phyloP scores from a whole-genome alignment of 2,888 invertebrate genomes.

The Stegophylla sp. region DNA sequence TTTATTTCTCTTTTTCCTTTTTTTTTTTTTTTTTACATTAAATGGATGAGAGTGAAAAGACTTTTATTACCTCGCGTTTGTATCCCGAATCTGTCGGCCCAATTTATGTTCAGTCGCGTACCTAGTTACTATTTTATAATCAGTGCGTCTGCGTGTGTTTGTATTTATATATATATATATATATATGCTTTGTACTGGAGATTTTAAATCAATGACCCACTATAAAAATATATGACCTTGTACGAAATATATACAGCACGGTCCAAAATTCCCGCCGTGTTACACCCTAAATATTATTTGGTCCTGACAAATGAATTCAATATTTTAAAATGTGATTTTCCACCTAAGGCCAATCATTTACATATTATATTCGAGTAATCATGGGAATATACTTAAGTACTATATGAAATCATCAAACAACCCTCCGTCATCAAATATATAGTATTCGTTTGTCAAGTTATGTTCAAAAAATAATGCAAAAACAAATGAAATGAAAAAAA shows the following conservation, averaged over 20 bases:
- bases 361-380: no score
- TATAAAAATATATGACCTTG: not conserved
- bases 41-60: not conserved
- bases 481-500: no score
- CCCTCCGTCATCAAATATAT: no score
- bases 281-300: not conserved
- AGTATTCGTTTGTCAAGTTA: no score
- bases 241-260: not conserved
- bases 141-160: not conserved
- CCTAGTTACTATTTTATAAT: not conserved
- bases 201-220: not conserved
- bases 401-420: no score
- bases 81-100: constrained; percentile 4
- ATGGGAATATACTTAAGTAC: no score
- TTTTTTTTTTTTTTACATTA: not conserved
- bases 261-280: not conserved
- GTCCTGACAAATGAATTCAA: not conserved
- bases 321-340: no score
- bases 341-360: no score
- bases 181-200: not conserved
- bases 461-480: no score
- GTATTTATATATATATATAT: no score
- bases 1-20: not conserved
- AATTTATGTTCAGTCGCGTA: constrained; percentile 8
- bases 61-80: constrained; percentile 26